A percentile compares a stretch with the other conserved stretches of the same genome.
These are phyloP conservation scores for Lycocerus yunnanus DNA, from an alignment of 2,888 invertebrate genomes.

Conservation along the genomic window DNA sequence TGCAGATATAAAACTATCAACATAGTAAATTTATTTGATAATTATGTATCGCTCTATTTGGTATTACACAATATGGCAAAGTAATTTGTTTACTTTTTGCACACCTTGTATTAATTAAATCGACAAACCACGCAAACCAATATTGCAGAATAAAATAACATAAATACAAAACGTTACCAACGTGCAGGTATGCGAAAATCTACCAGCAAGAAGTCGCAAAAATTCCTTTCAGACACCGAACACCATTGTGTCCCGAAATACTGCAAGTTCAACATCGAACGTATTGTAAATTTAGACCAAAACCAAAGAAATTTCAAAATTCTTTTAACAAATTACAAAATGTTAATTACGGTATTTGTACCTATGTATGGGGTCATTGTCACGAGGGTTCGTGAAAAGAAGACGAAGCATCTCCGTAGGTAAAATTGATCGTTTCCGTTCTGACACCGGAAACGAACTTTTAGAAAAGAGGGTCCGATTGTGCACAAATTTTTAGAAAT, in stretches of 20 bases:
- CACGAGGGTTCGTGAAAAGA: neutral
- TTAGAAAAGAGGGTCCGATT: neutral
- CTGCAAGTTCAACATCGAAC: neutral
- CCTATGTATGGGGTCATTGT: neutral
- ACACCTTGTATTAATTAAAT: constrained; percentile 4
- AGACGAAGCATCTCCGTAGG: neutral
- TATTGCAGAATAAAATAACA: neutral
- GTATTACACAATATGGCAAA: constrained; percentile 6
- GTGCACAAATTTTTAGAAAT: neutral
- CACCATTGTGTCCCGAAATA: neutral
- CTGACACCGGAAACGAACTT: constrained; percentile 12
- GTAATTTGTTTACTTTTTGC: constrained; percentile 11
- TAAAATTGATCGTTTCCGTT: constrained; percentile 17
- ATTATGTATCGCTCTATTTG: constrained; percentile 13
- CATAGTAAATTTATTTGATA: constrained; percentile 11
- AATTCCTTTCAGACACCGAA: neutral
- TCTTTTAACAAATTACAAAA: neutral
- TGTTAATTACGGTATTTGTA: neutral
- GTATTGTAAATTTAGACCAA: neutral
- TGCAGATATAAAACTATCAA: neutral
- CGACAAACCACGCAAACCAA: neutral
- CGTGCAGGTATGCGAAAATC: neutral
- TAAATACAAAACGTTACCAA: neutral
- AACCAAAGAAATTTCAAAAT: neutral
- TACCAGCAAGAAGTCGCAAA: neutral